Evolutionary conservation across 2,888 invertebrate genomes (phyloP).

Genomic region (Uropetala carovei): DNA sequence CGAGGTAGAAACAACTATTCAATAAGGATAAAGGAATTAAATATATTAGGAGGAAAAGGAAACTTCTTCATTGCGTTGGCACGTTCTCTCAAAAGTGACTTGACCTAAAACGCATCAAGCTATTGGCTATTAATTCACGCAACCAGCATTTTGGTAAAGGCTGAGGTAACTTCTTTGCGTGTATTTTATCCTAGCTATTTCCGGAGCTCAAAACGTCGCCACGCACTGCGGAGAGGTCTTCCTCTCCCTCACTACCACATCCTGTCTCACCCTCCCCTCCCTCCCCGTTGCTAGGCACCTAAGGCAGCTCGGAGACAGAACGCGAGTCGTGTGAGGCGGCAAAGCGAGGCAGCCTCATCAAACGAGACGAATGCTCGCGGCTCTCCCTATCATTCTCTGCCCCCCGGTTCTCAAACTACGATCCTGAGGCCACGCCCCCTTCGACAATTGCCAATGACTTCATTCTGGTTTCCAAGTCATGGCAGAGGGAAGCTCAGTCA

Average conservation of each 20-base stretch:
- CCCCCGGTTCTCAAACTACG: background rate
- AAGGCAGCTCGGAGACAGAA: background rate
- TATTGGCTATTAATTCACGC: no score
- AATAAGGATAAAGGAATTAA: no score
- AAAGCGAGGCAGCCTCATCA: constrained; percentile 29
- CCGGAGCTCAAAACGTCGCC: background rate
- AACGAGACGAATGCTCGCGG: constrained; percentile 49
- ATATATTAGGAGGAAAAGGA: no score
- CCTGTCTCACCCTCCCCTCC: background rate
- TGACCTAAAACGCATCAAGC: no score
- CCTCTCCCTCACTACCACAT: background rate
- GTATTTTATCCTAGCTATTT: background rate
- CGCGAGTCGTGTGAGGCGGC: background rate
- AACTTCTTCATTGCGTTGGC: no score
- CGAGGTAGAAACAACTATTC: no score
- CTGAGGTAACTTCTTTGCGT: no score
- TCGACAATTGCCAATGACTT: constrained; percentile 45
- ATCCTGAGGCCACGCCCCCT: constrained; percentile 13
- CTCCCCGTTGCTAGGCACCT: background rate
- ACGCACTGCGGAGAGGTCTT: no score
- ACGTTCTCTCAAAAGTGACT: no score
- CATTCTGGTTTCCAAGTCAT: background rate
- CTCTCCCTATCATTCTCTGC: background rate
- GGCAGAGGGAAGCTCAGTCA: background rate
- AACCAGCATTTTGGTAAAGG: no score